Percentiles rank a stretch among this genome's conserved stretches.
These are phyloP conservation scores for Bubo bubo DNA, from an alignment of 2,113 vertebrate species.

Conservation along the genomic window DNA sequence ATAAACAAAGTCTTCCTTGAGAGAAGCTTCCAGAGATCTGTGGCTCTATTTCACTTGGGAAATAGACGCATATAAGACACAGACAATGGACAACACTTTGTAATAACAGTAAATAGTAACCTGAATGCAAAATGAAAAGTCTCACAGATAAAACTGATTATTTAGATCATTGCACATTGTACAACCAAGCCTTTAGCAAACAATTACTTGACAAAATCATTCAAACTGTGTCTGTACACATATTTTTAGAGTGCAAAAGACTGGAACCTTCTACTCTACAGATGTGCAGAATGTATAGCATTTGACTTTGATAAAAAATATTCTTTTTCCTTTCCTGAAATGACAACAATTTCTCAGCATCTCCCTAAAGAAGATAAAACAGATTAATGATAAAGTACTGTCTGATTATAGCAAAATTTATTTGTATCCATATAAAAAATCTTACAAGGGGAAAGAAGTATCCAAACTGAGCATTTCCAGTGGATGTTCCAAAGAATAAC, in stretches of 20 bases:
- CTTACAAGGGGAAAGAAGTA: neutral
- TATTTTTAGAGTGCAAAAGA: neutral
- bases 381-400: neutral
- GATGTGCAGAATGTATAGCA: neutral
- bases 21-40: neutral
- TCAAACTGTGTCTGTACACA: neutral
- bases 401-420: neutral
- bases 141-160: neutral
- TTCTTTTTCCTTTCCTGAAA: neutral
- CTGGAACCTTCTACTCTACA: neutral
- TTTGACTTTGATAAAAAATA: neutral
- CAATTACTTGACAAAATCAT: neutral
- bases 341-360: neutral
- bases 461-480: neutral
- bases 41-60: neutral
- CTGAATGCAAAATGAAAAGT: neutral
- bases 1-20: neutral
- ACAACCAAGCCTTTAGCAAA: neutral
- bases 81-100: neutral
- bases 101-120: neutral
- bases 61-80: neutral
- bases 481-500: neutral
- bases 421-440: neutral
- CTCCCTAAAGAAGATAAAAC: neutral
- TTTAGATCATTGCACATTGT: neutral